A percentile compares a stretch with the other conserved stretches of the same genome.
Conservation (phyloP, 2,113 vertebrate species). For the Leiothrix lutea region DNA sequence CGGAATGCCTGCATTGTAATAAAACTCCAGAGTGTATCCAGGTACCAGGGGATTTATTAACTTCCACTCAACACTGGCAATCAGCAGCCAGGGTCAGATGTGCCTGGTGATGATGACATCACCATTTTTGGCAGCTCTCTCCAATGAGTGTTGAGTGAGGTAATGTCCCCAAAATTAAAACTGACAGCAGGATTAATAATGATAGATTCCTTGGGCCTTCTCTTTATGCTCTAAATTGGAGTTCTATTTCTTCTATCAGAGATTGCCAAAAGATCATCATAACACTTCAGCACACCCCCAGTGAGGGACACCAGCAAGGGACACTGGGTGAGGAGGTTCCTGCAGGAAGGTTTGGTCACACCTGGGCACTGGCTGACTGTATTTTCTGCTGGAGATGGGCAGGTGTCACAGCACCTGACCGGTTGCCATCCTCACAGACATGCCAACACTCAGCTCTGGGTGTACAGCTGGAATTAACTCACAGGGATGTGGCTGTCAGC, state of each 20-base stretch:
- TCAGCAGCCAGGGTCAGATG: conserved; percentile 78
- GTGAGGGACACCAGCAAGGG: neutral
- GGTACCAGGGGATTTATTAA: conserved; percentile 81
- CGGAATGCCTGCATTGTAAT: conserved; percentile 79
- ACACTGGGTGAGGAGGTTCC: neutral
- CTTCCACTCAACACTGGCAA: conserved; percentile 75
- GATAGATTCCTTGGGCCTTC: conserved; percentile 74
- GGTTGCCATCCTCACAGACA: neutral
- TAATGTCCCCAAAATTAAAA: conserved; percentile 83
- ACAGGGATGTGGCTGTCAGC: neutral
- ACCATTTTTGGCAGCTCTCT: conserved; percentile 77
- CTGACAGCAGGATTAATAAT: conserved; percentile 82
- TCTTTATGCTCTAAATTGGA: conserved; percentile 71
- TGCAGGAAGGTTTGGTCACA: neutral
- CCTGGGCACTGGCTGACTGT: neutral
- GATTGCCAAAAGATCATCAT: conserved; percentile 53
- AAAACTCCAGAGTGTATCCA: conserved; percentile 77
- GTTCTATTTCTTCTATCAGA: conserved; percentile 67
- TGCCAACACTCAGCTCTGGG: neutral
- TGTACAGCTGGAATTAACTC: neutral
- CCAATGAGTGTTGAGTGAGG: conserved; percentile 78
- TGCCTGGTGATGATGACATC: conserved; percentile 81
- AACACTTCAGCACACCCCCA: conserved; percentile 35
- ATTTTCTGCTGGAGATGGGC: neutral
- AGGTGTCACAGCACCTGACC: neutral